Conservation (phyloP, 92 coral and sea anemone species). For the Porites evermanni region DNA sequence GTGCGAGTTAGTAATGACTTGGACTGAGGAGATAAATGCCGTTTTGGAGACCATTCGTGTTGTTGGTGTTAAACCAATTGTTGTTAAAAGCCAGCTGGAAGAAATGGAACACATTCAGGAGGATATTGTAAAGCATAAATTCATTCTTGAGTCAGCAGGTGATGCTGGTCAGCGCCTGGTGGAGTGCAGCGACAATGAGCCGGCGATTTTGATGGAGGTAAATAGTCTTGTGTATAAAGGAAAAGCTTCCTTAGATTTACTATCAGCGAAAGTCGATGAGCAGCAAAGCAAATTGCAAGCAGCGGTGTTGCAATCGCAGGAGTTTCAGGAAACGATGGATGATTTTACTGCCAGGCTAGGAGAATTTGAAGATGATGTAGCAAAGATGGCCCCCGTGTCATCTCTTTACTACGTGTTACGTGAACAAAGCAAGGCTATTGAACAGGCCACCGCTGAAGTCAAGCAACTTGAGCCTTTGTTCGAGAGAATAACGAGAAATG, state of each 20-base stretch:
- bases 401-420: conserved; percentile 82
- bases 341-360: conserved; percentile 82
- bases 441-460: conserved; percentile 77
- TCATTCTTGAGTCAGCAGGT: conserved; percentile 77
- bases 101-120: conserved; percentile 86
- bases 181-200: conserved; percentile 81
- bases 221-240: conserved; percentile 79
- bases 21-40: conserved; percentile 78
- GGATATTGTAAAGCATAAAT: conserved; percentile 77
- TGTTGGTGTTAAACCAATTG: conserved; percentile 79
- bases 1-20: conserved; percentile 83
- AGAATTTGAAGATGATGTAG: conserved; percentile 78
- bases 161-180: conserved; percentile 84
- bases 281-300: conserved; percentile 82
- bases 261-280: conserved; percentile 81
- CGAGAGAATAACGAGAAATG: conserved; percentile 75
- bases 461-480: conserved; percentile 94
- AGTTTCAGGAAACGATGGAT: conserved; percentile 89
- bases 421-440: conserved; percentile 81
- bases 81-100: conserved; percentile 78
- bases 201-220: conserved; percentile 70
- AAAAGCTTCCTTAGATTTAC: conserved; percentile 71
- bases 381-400: conserved; percentile 79
- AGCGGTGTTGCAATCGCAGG: conserved; percentile 86
- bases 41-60: conserved; percentile 78